These are phyloP conservation scores for Mesembrinibis cayennensis DNA, from an alignment of 2,113 vertebrate species.

Conservation along the genomic window DNA sequence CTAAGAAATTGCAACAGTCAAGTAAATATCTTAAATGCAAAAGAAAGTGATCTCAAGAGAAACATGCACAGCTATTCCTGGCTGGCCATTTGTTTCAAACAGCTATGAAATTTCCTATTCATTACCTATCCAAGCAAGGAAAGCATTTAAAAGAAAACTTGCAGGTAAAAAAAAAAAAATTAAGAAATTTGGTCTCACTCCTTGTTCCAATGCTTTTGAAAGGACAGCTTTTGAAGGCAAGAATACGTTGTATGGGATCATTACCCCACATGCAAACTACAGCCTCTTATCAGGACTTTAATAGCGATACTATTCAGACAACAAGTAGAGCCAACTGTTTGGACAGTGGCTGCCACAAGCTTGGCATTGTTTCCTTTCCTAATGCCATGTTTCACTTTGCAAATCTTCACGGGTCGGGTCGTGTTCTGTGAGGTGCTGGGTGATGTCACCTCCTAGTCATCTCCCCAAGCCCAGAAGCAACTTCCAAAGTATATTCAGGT, in stretches of 20 bases:
- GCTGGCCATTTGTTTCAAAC: neutral
- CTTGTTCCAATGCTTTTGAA: neutral
- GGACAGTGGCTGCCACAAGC: neutral
- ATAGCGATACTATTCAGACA: neutral
- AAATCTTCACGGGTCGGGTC: neutral
- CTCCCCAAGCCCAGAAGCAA: neutral
- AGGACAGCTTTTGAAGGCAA: neutral
- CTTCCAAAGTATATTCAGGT: neutral
- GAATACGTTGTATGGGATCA: neutral
- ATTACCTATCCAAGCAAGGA: neutral
- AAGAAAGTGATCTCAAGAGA: neutral
- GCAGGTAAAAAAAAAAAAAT: neutral
- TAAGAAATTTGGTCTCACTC: neutral
- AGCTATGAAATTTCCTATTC: neutral
- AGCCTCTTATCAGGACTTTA: neutral
- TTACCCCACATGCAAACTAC: neutral
- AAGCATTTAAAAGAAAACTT: neutral
- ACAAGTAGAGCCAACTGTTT: neutral
- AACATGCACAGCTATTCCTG: neutral
- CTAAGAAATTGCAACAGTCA: neutral
- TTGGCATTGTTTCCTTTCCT: neutral
- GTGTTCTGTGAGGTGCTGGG: neutral
- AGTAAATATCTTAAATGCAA: neutral
- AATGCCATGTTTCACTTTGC: neutral
- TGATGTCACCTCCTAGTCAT: neutral